These are phyloP conservation scores for Falco cherrug DNA, from an alignment of 2,797 vertebrate genomes.

Conservation along the genomic window DNA sequence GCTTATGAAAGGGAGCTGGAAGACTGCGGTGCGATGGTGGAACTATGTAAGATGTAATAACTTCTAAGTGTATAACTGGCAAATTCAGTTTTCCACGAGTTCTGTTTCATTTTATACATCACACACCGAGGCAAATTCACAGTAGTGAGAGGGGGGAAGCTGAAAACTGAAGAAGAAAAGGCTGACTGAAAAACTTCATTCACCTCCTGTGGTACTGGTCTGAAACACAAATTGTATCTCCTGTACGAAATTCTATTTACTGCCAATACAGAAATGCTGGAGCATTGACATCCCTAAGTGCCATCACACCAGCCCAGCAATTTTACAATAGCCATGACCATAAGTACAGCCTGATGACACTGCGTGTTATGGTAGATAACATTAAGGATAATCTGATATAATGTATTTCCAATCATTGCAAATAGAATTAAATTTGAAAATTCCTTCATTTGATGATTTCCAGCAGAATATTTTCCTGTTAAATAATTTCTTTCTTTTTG, in stretches of 20 bases:
- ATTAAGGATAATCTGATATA: background rate
- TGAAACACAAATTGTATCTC: background rate
- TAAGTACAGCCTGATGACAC: background rate
- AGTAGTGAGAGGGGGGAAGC: background rate
- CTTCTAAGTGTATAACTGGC: background rate
- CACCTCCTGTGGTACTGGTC: background rate
- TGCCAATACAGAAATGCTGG: background rate
- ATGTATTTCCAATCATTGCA: background rate
- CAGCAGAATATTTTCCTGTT: background rate
- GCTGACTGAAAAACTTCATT: background rate
- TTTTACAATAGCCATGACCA: background rate
- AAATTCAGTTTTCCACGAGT: background rate
- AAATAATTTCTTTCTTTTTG: background rate
- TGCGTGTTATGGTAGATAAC: background rate
- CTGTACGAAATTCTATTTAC: background rate
- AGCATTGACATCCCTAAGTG: conserved; percentile 1
- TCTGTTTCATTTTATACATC: background rate
- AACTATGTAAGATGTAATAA: background rate
- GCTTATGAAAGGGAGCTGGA: background rate
- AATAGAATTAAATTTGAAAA: background rate
- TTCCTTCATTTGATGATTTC: background rate
- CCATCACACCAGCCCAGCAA: background rate
- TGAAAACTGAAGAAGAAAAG: background rate
- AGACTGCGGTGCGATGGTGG: background rate
- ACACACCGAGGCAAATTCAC: background rate